These are phyloP conservation scores for Bradypus variegatus DNA, from an alignment of 2,797 vertebrate species.

Conservation along the genomic window DNA sequence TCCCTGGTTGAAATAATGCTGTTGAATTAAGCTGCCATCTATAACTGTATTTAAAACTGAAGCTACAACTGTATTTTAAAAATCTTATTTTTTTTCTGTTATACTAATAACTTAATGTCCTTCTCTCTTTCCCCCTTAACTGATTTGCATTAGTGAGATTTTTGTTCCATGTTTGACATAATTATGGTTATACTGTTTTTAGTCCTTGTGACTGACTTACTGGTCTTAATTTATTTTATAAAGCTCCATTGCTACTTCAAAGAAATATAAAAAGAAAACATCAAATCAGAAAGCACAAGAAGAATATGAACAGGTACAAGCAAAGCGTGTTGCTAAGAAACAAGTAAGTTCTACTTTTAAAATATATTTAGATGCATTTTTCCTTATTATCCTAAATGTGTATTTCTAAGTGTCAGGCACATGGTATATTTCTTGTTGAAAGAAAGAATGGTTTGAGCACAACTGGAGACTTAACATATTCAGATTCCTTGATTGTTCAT, in stretches of 20 bases:
- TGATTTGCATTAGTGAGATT: not conserved
- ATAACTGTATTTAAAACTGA: not conserved
- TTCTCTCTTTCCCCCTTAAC: not conserved
- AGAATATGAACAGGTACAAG: slow-evolving; percentile 82
- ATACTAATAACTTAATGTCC: not conserved
- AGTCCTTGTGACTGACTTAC: not conserved
- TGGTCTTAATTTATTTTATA: slow-evolving; percentile 18
- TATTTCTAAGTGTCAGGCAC: not conserved
- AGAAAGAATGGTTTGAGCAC: not conserved
- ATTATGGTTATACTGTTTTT: slow-evolving; percentile 25
- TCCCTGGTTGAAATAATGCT: not conserved
- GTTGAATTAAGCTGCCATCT: not conserved
- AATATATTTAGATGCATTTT: not conserved
- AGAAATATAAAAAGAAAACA: slow-evolving; percentile 81
- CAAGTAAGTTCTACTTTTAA: slow-evolving; percentile 76
- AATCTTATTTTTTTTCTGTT: not conserved
- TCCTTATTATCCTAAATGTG: not conserved
- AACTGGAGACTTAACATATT: not conserved
- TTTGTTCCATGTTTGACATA: not conserved
- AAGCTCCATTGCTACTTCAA: slow-evolving; percentile 74
- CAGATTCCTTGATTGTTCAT: not conserved
- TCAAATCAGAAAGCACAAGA: slow-evolving; percentile 90
- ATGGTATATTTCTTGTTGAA: not conserved
- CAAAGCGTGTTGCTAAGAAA: slow-evolving; percentile 81
- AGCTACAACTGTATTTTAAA: not conserved